phyloP scores from a whole-genome alignment of 1,140 invertebrate genomes.

The Drosophila repletoides region DNA sequence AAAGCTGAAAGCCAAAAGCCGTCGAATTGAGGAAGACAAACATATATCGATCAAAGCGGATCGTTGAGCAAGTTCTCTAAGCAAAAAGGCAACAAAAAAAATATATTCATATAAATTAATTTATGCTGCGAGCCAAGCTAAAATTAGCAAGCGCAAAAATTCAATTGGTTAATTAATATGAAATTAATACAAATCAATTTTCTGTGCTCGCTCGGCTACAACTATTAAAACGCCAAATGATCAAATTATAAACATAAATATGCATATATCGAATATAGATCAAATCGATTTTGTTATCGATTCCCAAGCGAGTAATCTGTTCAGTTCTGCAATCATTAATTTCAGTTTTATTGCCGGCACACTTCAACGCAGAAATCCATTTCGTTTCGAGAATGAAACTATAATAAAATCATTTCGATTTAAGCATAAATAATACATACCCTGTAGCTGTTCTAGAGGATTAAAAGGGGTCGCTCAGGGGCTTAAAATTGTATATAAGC shows the following conservation, averaged over 20 bases:
- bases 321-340: conserved; percentile 37
- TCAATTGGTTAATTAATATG: conserved; percentile 51
- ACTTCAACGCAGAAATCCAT: conserved; percentile 27
- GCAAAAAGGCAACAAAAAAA: conserved; percentile 12
- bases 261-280: conserved; percentile 27
- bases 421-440: not conserved
- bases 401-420: conserved; percentile 7
- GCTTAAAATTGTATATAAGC: too few species aligned
- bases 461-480: too few species aligned
- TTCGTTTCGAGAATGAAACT: conserved; percentile 28
- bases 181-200: conserved; percentile 52
- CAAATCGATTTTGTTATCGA: conserved; percentile 3
- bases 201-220: conserved; percentile 8
- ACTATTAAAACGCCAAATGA: conserved; percentile 36
- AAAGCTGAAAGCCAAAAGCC: conserved; percentile 32
- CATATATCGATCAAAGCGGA: conserved; percentile 50
- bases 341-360: conserved; percentile 38
- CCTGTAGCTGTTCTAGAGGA: too few species aligned
- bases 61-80: conserved; percentile 30
- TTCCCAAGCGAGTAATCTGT: conserved; percentile 2
- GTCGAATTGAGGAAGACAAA: conserved; percentile 55
- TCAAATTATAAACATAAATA: conserved; percentile 48
- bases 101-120: conserved; percentile 36
- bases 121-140: conserved; percentile 28
- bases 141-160: conserved; percentile 25